These are phyloP conservation scores for Chelonus insularis DNA, from an alignment of 1,140 invertebrate genomes.

Conservation along the genomic window DNA sequence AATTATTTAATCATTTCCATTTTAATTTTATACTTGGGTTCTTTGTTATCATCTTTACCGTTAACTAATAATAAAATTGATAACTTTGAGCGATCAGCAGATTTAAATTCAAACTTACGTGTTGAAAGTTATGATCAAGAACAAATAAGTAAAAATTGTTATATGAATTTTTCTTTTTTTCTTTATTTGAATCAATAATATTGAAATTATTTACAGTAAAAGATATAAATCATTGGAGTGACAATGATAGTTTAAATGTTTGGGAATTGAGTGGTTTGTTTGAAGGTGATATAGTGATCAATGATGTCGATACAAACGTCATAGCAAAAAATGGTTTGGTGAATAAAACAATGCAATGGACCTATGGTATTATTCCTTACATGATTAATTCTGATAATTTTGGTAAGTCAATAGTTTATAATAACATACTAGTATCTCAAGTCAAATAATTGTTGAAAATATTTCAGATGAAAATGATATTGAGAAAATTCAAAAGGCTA, in stretches of 20 bases:
- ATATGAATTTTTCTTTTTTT: too few relatives aligned
- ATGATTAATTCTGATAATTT: slow-evolving; percentile 68
- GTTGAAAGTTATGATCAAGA: not conserved
- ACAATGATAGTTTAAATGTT: slow-evolving; percentile 44
- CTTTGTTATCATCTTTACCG: too few relatives aligned
- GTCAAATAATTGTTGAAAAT: slow-evolving; percentile 68
- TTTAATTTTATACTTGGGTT: too few relatives aligned
- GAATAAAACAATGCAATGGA: slow-evolving; percentile 66
- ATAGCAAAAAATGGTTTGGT: slow-evolving; percentile 63
- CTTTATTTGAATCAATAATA: too few relatives aligned
- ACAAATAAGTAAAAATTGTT: not conserved
- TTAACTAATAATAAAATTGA: not conserved
- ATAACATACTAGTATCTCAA: too few relatives aligned
- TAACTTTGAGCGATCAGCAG: not conserved
- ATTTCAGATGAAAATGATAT: slow-evolving; percentile 57
- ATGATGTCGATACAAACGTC: slow-evolving; percentile 44
- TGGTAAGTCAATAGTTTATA: too few relatives aligned
- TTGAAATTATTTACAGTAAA: slow-evolving; percentile 31
- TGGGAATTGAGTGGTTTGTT: slow-evolving; percentile 65
- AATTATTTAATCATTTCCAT: too few relatives aligned
- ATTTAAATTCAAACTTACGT: not conserved
- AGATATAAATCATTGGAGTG: slow-evolving; percentile 43
- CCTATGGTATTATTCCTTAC: slow-evolving; percentile 67
- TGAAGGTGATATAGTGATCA: slow-evolving; percentile 65
- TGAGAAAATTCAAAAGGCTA: slow-evolving; percentile 52